phyloP scores from a whole-genome alignment of 2,113 vertebrate species.

The Illadopsis cleaveri region DNA sequence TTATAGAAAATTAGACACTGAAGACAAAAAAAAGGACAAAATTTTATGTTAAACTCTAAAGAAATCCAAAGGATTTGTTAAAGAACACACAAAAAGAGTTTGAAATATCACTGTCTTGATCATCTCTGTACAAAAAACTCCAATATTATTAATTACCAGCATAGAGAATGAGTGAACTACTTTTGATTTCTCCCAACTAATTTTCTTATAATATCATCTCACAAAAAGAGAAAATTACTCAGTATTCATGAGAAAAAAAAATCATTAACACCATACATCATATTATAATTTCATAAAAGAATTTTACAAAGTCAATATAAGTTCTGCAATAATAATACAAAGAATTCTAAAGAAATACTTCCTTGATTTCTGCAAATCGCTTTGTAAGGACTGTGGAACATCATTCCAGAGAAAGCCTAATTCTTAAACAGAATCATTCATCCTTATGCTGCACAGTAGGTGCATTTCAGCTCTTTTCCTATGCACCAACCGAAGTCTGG shows the following conservation, averaged over 20 bases:
- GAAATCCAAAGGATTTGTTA: background rate
- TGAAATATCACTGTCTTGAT: background rate
- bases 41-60: background rate
- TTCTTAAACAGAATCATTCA: background rate
- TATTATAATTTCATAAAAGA: slow-evolving; percentile 1
- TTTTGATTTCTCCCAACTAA: slow-evolving; percentile 15
- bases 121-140: background rate
- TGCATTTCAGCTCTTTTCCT: background rate
- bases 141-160: background rate
- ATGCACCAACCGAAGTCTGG: background rate
- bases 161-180: background rate
- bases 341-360: slow-evolving; percentile 24
- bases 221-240: slow-evolving; percentile 37
- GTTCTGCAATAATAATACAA: slow-evolving; percentile 22
- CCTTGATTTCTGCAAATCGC: slow-evolving; percentile 32
- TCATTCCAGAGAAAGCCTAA: background rate
- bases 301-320: background rate
- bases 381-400: background rate
- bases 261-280: background rate
- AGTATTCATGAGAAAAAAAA: background rate
- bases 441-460: background rate
- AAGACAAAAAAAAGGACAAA: background rate
- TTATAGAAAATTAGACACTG: slow-evolving; percentile 34
- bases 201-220: background rate
- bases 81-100: background rate